Evolutionary conservation across 2,888 invertebrate genomes (phyloP).

Genomic region (Orthosia gothica): DNA sequence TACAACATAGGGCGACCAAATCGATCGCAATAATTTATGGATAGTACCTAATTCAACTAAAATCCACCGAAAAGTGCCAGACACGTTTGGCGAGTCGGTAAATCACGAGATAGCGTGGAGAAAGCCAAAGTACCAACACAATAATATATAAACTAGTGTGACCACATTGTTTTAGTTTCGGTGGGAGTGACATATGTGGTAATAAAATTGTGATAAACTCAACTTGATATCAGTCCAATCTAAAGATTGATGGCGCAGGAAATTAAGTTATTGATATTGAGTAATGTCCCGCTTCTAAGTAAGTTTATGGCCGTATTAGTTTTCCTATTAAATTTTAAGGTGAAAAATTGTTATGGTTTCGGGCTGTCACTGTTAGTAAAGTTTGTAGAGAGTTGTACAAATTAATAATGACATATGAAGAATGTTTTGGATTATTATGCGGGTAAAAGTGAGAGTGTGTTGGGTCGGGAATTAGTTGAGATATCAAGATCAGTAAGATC

Average conservation of each 20-base stretch:
- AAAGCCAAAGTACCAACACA: constrained; percentile 78
- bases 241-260: constrained; percentile 69
- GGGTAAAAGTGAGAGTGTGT: constrained; percentile 59
- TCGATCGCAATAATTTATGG: constrained; percentile 64
- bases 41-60: constrained; percentile 68
- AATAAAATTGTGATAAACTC: constrained; percentile 71
- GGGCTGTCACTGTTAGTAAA: constrained; percentile 59
- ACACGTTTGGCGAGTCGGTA: constrained; percentile 83
- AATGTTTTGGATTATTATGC: constrained; percentile 47
- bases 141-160: constrained; percentile 72
- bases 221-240: constrained; percentile 71
- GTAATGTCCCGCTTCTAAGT: constrained; percentile 66
- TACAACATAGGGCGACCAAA: constrained; percentile 67
- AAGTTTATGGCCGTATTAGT: constrained; percentile 68
- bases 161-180: constrained; percentile 70
- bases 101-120: constrained; percentile 82
- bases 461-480: constrained; percentile 27
- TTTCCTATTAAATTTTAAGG: constrained; percentile 67
- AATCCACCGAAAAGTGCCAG: constrained; percentile 70
- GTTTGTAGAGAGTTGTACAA: constrained; percentile 53
- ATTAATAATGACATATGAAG: constrained; percentile 59
- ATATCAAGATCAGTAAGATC: constrained; percentile 44
- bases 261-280: constrained; percentile 74
- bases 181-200: constrained; percentile 72
- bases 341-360: constrained; percentile 71